These are phyloP conservation scores for Poecilia gillii DNA, from an alignment of 2,797 vertebrate species.

Conservation along the genomic window DNA sequence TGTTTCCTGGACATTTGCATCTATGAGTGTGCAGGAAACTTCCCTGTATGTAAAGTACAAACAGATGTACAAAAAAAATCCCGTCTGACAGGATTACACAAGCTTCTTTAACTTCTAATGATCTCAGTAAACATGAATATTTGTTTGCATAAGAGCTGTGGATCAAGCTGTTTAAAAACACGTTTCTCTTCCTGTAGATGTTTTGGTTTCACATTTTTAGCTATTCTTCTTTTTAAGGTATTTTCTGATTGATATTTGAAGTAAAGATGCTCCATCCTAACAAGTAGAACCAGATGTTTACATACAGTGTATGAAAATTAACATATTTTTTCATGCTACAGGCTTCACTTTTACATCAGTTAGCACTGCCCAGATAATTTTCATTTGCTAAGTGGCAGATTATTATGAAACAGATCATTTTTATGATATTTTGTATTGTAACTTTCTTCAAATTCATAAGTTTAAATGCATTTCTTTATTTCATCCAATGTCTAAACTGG, in stretches of 20 bases:
- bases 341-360: not conserved
- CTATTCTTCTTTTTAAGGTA: not conserved
- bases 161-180: not conserved
- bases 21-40: not conserved
- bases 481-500: too few species aligned
- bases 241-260: not conserved
- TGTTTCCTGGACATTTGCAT: slow-evolving; percentile 52
- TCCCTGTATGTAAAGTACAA: slow-evolving; percentile 18
- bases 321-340: not conserved
- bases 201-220: not conserved
- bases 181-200: not conserved
- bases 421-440: not conserved
- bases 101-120: not conserved
- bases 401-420: not conserved
- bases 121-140: not conserved
- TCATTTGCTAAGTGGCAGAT: not conserved
- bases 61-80: not conserved
- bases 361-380: not conserved
- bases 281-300: not conserved
- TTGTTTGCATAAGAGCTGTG: not conserved
- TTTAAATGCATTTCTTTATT: not conserved
- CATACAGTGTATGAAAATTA: not conserved
- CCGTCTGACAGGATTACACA: slow-evolving; percentile 8
- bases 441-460: not conserved
- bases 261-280: not conserved